Conservation (phyloP, 2,888 invertebrate genomes). For the Keiferia lycopersicella region DNA sequence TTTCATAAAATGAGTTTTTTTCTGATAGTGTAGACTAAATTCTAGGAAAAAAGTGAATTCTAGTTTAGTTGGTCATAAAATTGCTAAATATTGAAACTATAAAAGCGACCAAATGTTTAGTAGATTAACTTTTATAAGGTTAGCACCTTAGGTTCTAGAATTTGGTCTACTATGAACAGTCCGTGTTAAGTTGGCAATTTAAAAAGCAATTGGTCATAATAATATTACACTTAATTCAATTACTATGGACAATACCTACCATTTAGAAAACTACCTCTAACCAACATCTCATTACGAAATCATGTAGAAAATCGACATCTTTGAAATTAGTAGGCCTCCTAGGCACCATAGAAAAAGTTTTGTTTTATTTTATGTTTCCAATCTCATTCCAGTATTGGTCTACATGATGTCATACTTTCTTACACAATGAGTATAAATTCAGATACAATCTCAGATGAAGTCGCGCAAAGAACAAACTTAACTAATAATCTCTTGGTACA, state of each 20-base stretch:
- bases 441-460: conserved; percentile 11
- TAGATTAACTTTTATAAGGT: not conserved
- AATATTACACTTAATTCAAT: conserved; percentile 21
- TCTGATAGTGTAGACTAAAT: not conserved
- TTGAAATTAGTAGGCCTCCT: no score
- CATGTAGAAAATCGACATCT: not conserved
- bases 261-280: conserved; percentile 25
- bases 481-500: conserved; percentile 26
- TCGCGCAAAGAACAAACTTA: conserved; percentile 12
- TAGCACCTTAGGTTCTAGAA: conserved; percentile 6
- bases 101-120: not conserved
- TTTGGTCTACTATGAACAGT: conserved; percentile 12
- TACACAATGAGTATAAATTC: not conserved
- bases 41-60: not conserved
- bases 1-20: conserved; percentile 12
- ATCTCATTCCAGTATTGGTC: not conserved
- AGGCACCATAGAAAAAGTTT: no score
- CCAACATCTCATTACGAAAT: conserved; percentile 12
- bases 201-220: conserved; percentile 23
- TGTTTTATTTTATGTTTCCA: no score
- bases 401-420: not conserved
- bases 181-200: conserved; percentile 20
- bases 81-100: not conserved
- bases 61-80: not conserved
- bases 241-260: conserved; percentile 27